Percentiles rank a stretch among this genome's conserved stretches.
Evolutionary conservation across 1,140 invertebrate genomes (phyloP).

Genomic region (Sinonovacula constricta): DNA sequence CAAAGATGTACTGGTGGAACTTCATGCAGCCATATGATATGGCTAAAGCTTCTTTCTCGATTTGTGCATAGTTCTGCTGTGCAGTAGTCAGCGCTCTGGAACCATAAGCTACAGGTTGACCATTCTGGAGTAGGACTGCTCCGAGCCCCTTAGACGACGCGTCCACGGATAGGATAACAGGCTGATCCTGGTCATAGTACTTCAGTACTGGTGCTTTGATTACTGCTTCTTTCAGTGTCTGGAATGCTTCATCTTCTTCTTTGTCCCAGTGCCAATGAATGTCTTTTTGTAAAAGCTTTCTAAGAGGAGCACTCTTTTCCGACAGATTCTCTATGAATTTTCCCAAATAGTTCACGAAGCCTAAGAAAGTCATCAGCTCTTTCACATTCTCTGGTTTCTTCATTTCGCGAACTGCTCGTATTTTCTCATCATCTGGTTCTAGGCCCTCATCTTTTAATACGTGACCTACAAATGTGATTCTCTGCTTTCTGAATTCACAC

Average conservation of each 20-base stretch:
- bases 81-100: slow-evolving; percentile 71
- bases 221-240: slow-evolving; percentile 54
- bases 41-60: slow-evolving; percentile 65
- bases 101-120: slow-evolving; percentile 72
- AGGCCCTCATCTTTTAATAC: slow-evolving; percentile 70
- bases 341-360: slow-evolving; percentile 42
- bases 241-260: slow-evolving; percentile 34
- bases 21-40: slow-evolving; percentile 76
- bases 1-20: slow-evolving; percentile 80
- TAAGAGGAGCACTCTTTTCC: slow-evolving; percentile 58
- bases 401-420: slow-evolving; percentile 67
- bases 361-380: slow-evolving; percentile 55
- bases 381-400: slow-evolving; percentile 62
- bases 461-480: slow-evolving; percentile 51
- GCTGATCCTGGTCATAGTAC: slow-evolving; percentile 43
- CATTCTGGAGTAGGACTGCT: neutral
- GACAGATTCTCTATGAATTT: slow-evolving; percentile 74
- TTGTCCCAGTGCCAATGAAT: slow-evolving; percentile 45
- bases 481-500: slow-evolving; percentile 12
- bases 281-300: slow-evolving; percentile 45
- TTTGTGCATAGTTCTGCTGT: slow-evolving; percentile 76
- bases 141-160: slow-evolving; percentile 58
- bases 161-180: slow-evolving; percentile 30
- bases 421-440: slow-evolving; percentile 73
- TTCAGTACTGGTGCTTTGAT: slow-evolving; percentile 30